Conservation (phyloP, 1,140 invertebrate genomes). For the Bombus waltoni region DNA sequence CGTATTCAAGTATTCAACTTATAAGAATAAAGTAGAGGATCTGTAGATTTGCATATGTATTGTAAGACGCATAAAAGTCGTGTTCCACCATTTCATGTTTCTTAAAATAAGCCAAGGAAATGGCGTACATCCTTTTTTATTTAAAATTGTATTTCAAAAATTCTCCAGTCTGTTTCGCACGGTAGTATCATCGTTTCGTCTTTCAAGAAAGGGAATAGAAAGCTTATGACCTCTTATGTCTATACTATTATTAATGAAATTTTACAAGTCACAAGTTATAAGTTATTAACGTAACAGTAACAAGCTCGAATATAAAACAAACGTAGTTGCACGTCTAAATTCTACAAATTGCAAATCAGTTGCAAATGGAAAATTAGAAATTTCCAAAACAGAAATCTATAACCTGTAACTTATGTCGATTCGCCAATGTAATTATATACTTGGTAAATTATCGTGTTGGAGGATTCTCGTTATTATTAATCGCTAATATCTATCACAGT, state of each 20-base stretch:
- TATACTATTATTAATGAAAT: too few species aligned
- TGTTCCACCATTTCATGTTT: constrained; percentile 11
- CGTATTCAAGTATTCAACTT: neutral
- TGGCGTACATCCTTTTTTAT: neutral
- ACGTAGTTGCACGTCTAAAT: neutral
- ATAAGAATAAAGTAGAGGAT: neutral
- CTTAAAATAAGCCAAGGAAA: neutral
- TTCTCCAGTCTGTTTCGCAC: too few species aligned
- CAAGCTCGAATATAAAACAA: too few species aligned
- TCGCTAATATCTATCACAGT: too few species aligned
- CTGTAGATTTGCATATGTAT: neutral
- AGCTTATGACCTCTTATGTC: neutral
- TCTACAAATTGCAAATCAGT: neutral
- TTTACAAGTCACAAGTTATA: too few species aligned
- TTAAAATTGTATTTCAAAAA: neutral
- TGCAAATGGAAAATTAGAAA: neutral
- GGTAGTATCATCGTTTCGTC: too few species aligned
- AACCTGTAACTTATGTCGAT: neutral
- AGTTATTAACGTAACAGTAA: too few species aligned
- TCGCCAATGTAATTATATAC: neutral
- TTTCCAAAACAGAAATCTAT: neutral
- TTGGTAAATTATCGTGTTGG: too few species aligned
- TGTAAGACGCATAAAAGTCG: neutral
- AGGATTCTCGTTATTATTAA: too few species aligned
- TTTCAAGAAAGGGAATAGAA: neutral